These are phyloP conservation scores for Apeira syringaria DNA, from an alignment of 2,888 invertebrate species.

Conservation along the genomic window DNA sequence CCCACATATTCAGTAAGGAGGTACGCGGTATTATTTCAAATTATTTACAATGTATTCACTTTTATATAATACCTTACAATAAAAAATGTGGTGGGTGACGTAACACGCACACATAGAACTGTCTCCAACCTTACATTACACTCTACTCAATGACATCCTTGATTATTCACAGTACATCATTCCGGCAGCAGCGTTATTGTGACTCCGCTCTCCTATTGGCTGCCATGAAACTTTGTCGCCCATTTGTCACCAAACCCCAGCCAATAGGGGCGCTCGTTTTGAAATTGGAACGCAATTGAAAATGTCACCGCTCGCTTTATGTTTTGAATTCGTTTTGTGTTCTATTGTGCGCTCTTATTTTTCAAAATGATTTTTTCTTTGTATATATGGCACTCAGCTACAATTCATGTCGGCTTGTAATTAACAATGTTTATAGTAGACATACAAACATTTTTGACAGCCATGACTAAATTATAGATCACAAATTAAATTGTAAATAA, in stretches of 20 bases:
- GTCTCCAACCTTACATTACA: constrained; percentile 23
- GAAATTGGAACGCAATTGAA: constrained; percentile 63
- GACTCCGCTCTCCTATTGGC: constrained; percentile 55
- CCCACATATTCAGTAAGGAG: no score
- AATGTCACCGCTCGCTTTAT: constrained; percentile 68
- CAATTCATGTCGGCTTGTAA: no score
- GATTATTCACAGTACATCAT: constrained; percentile 52
- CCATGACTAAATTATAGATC: constrained; percentile 34
- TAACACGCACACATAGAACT: constrained; percentile 15
- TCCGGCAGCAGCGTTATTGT: constrained; percentile 39
- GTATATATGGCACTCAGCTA: no score
- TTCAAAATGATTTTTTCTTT: no score
- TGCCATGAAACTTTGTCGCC: constrained; percentile 63
- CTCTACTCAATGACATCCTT: constrained; percentile 46
- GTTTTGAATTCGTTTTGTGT: constrained; percentile 44
- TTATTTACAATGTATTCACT: no score
- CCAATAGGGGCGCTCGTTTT: constrained; percentile 60
- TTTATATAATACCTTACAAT: neutral
- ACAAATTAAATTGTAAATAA: constrained; percentile 2
- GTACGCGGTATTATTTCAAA: no score
- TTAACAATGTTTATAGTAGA: no score
- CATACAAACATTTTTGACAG: no score
- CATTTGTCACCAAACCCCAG: constrained; percentile 77
- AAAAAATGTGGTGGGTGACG: no score
- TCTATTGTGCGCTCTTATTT: constrained; percentile 35